Evolutionary conservation across 2,888 invertebrate species (phyloP), one percentile per base, ranked within the genome.

Genomic region (Nysson spinosus): DNA sequence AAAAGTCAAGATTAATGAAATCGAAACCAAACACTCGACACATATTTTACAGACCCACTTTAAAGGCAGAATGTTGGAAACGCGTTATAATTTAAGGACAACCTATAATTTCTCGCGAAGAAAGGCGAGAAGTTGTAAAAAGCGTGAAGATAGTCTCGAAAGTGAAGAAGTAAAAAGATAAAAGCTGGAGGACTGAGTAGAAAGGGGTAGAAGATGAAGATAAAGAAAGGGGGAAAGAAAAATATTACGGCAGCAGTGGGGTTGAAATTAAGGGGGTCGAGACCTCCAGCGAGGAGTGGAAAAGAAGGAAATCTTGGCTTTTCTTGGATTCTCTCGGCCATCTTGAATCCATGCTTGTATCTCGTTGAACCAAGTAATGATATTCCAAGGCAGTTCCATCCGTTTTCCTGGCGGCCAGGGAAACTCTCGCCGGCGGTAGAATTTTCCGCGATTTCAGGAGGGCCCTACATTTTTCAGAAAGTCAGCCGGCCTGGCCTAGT

Each of bases 401-500:
- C n/a, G n/a, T n/a, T n/a, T n/a, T n/a, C n/a, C n/a, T n/a, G n/a
- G n/a, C n/a, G n/a, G n/a, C n/a, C n/a, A n/a, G n/a, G n/a, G n/a
- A n/a, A n/a, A n/a, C n/a, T n/a, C n/a, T n/a, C 2, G 28, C 12
- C 28, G 19, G 9, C 9, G 52, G 52, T 49, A 57, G 50, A 54
- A 60, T 56, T 60, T 66, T 32, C 16, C 39, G 3, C 42, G 52
- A n/a, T n/a, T n/a, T n/a, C 44, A 52, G 44, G 39, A 16, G 40
- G 19, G n/a, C 32, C 7, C 17, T 61, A 37, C 42, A 43, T 44
- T 52, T 56, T 56, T 62, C 54, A 19, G 65, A 57, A 16, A 24
- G 19, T 22, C 51, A 17, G 32, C 30, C 49, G 34, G 28, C 56
- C 9, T 71, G 68, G 51, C 74, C 74, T 19, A 69, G 47, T 66